Base-by-base conservation (phyloP, 1,140 invertebrate species). In the Ephestia elutella region DNA sequence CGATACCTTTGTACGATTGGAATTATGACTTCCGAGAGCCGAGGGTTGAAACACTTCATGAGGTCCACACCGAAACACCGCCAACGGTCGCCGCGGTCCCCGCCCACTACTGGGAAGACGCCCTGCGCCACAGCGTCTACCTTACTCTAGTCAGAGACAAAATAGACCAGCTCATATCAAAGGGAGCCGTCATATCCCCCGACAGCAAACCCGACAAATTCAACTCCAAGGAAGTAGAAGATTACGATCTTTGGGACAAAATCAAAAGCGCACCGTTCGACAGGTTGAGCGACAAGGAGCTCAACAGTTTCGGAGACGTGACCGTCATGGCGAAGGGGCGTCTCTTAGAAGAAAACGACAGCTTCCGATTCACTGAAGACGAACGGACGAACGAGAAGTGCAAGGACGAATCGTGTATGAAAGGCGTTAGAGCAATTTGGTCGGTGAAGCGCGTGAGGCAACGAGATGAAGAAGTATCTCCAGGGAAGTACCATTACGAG, bases 391-490 rank as follows among this genome's bases (percentile, higher is more conserved):
- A 86, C 61, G 83, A 90, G 53, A 79, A 78, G 25, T 89, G 89
- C 63, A 66, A 56, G 11, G 71, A 79, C 9, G 70, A 82, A 10
- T 67, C 78, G 44, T 85, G 86, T 50, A 76, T 77, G 62, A 75
- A 84, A 59, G 82, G 86, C 55, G 77, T 91, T 3, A 89, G 89
- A 64, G 92, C 92, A 0, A 71, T 91, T 56, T 93, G 92, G 92
- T 91, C 90, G 2, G 91, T 93, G 0, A 92, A 92, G 73, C 86
- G 91, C 28, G 90, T 92, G 32, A 74, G 91, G 44, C 92, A 93
- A 78, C 87, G 91, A 57, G 91, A 92, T 61, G 68, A 74, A 15
- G 86, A 89, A 56, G 73, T 73, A 10, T 82, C 85, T 4, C 68
- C 83, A 20, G 79, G 81, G 0, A 82, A 78, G 63, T 91, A 90